Percentiles rank a stretch among this genome's conserved stretches.
These are phyloP conservation scores for Diprion similis DNA, from an alignment of 1,140 invertebrate species.

Conservation along the genomic window DNA sequence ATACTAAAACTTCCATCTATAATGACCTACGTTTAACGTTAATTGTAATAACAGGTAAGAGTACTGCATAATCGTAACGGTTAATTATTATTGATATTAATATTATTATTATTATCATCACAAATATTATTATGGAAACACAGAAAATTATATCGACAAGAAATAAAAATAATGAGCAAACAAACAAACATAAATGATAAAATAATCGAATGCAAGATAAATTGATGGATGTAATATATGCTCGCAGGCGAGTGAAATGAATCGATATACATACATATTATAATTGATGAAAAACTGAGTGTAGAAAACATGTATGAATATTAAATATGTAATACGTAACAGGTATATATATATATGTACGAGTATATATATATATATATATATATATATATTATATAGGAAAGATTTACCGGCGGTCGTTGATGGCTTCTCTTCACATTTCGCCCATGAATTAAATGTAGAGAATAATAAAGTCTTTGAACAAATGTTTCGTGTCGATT, in stretches of 20 bases:
- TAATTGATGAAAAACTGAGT: too few relatives aligned
- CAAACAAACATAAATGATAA: slow-evolving; percentile 29
- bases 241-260: slow-evolving; percentile 55
- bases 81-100: neutral
- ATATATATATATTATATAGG: too few relatives aligned
- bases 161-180: neutral
- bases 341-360: too few relatives aligned
- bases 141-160: neutral
- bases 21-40: neutral
- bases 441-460: too few relatives aligned
- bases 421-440: slow-evolving; percentile 8
- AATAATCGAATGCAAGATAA: slow-evolving; percentile 29
- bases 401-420: slow-evolving; percentile 23
- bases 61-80: neutral
- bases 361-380: too few relatives aligned
- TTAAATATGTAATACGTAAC: too few relatives aligned
- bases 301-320: too few relatives aligned
- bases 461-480: too few relatives aligned
- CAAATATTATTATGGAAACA: neutral
- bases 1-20: neutral
- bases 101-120: too few relatives aligned
- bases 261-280: slow-evolving; percentile 39
- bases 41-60: neutral
- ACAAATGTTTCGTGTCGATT: too few relatives aligned
- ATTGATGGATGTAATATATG: slow-evolving; percentile 32